These are phyloP conservation scores for Manacus vitellinus DNA, from an alignment of 2,113 vertebrate genomes.

Conservation along the genomic window DNA sequence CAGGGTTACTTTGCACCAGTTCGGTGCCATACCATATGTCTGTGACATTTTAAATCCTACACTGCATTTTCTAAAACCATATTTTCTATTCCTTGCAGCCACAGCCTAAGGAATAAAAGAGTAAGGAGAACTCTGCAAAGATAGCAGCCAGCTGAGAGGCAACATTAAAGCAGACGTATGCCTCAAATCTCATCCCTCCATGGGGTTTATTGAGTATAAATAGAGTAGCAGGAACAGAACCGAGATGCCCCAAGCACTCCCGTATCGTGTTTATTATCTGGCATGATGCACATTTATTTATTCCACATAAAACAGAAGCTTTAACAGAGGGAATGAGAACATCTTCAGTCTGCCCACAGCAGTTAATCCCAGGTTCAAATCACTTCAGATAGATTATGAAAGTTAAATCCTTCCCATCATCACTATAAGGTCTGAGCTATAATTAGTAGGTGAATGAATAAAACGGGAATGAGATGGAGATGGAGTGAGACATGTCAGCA, in stretches of 20 bases:
- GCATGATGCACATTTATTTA: constrained; percentile 25
- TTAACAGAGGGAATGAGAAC: constrained; percentile 8
- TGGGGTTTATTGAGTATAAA: constrained; percentile 34
- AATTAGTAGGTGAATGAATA: constrained; percentile 13
- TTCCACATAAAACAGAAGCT: constrained; percentile 22
- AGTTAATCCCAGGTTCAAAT: constrained; percentile 27
- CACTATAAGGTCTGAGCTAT: background rate
- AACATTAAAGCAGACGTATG: constrained; percentile 29
- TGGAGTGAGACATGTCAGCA: background rate
- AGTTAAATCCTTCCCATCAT: constrained; percentile 9
- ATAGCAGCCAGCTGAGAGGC: constrained; percentile 20
- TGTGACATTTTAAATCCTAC: background rate
- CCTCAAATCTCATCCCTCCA: background rate
- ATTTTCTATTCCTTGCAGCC: constrained; percentile 21
- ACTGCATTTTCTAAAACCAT: background rate
- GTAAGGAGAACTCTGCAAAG: background rate
- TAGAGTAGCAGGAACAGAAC: constrained; percentile 14
- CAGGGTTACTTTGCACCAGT: background rate
- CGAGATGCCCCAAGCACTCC: background rate
- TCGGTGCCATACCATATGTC: background rate
- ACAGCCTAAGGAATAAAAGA: constrained; percentile 7
- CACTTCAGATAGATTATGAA: constrained; percentile 23
- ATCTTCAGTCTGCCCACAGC: background rate
- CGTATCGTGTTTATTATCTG: constrained; percentile 16
- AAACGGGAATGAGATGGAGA: background rate